Evolutionary conservation across 2,797 vertebrate genomes (phyloP).

Genomic region (Leucoraja ocellata): DNA sequence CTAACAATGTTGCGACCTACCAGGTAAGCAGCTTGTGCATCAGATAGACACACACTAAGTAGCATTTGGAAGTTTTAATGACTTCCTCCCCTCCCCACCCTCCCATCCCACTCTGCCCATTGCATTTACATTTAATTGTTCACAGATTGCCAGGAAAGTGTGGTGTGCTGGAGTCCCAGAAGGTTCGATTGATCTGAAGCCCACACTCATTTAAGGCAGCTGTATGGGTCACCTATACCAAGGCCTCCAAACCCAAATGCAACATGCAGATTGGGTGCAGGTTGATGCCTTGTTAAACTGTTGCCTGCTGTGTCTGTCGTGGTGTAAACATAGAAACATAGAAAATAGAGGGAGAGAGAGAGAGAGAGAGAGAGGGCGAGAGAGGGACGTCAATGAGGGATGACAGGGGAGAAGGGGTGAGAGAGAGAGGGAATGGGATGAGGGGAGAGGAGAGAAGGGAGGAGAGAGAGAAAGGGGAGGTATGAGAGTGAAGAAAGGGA

Average conservation of each 20-base stretch:
- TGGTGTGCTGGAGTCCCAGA: not conserved
- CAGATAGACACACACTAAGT: not conserved
- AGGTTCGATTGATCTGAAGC: not conserved
- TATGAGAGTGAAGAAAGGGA: not conserved
- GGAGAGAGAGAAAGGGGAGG: not conserved
- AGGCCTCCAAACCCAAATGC: not conserved
- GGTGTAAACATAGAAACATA: too few species aligned
- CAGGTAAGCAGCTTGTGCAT: not conserved
- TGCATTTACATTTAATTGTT: not conserved
- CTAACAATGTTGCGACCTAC: not conserved
- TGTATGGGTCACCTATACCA: not conserved
- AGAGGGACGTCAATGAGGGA: not conserved
- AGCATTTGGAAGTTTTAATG: constrained; percentile 6
- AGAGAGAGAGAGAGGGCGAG: not conserved
- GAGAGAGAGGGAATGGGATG: not conserved
- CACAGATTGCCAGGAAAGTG: not conserved
- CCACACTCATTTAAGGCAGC: not conserved
- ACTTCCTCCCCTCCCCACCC: too few species aligned
- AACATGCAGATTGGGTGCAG: not conserved
- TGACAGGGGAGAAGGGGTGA: not conserved
- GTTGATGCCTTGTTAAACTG: not conserved
- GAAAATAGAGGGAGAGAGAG: not conserved
- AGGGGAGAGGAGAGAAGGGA: not conserved
- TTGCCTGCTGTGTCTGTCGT: not conserved
- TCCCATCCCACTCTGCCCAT: too few species aligned